phyloP scores from a whole-genome alignment of 2,797 vertebrate genomes.

The Anniella stebbinsi region DNA sequence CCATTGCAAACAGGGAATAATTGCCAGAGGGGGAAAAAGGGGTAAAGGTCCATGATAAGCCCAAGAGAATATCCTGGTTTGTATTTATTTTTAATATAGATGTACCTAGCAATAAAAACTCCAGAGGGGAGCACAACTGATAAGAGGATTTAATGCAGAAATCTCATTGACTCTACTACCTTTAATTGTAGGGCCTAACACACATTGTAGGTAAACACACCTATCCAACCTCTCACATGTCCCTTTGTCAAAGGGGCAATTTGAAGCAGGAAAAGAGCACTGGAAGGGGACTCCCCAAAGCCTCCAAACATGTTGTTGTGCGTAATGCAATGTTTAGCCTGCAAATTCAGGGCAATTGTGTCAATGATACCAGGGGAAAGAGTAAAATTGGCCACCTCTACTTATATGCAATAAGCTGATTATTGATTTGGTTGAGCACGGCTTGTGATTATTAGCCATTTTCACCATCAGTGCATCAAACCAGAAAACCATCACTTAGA shows the following conservation, averaged over 20 bases:
- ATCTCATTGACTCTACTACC: neutral
- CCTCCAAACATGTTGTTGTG: neutral
- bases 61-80: constrained; percentile 10
- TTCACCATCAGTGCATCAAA: neutral
- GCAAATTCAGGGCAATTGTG: neutral
- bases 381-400: neutral
- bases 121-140: constrained; percentile 17
- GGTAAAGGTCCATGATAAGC: neutral
- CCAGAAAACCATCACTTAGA: neutral
- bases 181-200: neutral
- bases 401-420: neutral
- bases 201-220: neutral
- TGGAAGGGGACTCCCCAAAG: neutral
- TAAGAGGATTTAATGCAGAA: constrained; percentile 24
- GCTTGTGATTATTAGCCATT: neutral
- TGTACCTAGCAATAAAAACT: constrained; percentile 32
- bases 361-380: neutral
- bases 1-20: neutral
- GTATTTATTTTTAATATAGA: constrained; percentile 42
- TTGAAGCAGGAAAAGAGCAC: neutral
- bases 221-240: too few species aligned
- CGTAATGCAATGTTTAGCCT: neutral
- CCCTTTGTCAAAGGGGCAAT: neutral
- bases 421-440: neutral
- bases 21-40: constrained; percentile 8